phyloP scores from a whole-genome alignment of 1,140 invertebrate genomes.

The Phortica variegata region DNA sequence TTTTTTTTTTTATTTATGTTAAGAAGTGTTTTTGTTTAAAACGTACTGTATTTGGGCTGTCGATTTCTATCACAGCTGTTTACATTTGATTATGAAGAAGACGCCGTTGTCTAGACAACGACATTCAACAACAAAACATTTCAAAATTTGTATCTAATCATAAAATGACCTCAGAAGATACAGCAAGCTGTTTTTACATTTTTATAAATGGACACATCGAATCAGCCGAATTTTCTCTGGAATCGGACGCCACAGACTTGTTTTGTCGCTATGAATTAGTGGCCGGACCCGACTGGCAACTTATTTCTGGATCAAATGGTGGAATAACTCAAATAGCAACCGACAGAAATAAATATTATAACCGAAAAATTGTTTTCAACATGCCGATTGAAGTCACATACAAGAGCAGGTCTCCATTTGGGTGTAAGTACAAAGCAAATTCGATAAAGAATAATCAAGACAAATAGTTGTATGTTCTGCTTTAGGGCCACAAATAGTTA shows the following conservation, averaged over 20 bases:
- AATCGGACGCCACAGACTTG: slow-evolving; percentile 42
- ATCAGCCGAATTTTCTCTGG: slow-evolving; percentile 48
- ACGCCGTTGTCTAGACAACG: too few species aligned
- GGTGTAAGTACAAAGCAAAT: slow-evolving; percentile 40
- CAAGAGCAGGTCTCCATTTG: slow-evolving; percentile 52
- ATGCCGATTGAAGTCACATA: slow-evolving; percentile 57
- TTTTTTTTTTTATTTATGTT: too few species aligned
- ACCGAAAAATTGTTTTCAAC: slow-evolving; percentile 54
- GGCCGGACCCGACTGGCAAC: slow-evolving; percentile 50
- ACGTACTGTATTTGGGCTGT: too few species aligned
- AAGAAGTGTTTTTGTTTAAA: too few species aligned
- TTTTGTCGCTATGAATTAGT: slow-evolving; percentile 55
- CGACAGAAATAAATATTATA: slow-evolving; percentile 33
- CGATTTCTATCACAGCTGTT: too few species aligned
- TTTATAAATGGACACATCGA: slow-evolving; percentile 48
- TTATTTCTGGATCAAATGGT: slow-evolving; percentile 41
- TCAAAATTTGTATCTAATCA: too few species aligned
- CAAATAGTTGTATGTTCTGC: background rate
- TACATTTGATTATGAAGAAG: too few species aligned
- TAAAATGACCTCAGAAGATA: slow-evolving; percentile 18
- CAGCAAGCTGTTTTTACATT: slow-evolving; percentile 43
- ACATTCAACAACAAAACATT: too few species aligned
- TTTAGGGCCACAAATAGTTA: slow-evolving; percentile 58
- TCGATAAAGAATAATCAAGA: background rate
- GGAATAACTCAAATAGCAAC: slow-evolving; percentile 54